These are phyloP conservation scores for Tetramorium parvispinum DNA, from an alignment of 1,140 invertebrate species.

Conservation along the genomic window DNA sequence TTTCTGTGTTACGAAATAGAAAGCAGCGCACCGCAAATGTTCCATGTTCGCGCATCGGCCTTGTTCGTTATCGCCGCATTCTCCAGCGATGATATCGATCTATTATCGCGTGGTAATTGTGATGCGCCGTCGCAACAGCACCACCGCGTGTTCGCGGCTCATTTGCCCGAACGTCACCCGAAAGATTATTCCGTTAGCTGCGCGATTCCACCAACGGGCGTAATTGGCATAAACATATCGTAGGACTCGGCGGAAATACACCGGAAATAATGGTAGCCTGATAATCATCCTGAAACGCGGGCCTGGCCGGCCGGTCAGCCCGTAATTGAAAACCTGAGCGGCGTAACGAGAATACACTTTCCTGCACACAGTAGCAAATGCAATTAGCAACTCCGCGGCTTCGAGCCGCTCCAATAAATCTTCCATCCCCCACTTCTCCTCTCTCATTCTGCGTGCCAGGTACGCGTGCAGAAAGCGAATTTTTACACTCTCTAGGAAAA, in stretches of 20 bases:
- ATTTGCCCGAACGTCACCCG: conserved; percentile 49
- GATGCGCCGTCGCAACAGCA: neutral
- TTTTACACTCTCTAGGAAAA: conserved; percentile 63
- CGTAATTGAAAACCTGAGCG: conserved; percentile 59
- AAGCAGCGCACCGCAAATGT: conserved; percentile 9
- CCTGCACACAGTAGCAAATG: conserved; percentile 54
- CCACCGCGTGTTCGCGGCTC: conserved; percentile 31
- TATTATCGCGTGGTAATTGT: conserved; percentile 19
- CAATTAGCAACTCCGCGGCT: conserved; percentile 60
- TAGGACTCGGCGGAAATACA: conserved; percentile 43
- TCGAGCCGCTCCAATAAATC: conserved; percentile 58
- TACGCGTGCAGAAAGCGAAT: conserved; percentile 57
- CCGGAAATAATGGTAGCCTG: conserved; percentile 53
- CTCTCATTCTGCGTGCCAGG: conserved; percentile 21
- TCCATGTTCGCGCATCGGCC: neutral
- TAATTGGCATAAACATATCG: conserved; percentile 61
- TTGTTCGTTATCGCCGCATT: neutral
- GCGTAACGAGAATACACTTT: conserved; percentile 59
- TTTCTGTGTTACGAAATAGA: neutral
- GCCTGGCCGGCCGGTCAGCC: conserved; percentile 6
- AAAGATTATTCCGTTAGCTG: conserved; percentile 57
- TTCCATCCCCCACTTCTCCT: conserved; percentile 12
- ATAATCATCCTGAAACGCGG: conserved; percentile 60
- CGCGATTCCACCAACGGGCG: conserved; percentile 8
- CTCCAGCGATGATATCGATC: conserved; percentile 27